Evolutionary conservation across 1,140 invertebrate genomes (phyloP).

Genomic region (Eulimnadia texana): DNA sequence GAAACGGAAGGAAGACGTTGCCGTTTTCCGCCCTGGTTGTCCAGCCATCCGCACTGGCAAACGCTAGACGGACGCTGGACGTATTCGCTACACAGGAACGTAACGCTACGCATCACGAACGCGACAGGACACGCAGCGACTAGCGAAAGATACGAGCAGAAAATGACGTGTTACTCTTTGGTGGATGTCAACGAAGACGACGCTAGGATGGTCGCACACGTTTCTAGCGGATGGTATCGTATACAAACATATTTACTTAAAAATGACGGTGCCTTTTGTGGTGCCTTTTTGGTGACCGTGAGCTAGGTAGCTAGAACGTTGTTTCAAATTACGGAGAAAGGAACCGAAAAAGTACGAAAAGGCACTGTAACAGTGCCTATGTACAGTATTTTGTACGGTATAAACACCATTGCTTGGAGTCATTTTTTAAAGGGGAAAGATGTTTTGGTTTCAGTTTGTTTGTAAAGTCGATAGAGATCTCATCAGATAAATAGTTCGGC

Average conservation of each 20-base stretch:
- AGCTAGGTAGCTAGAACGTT: too few relatives aligned
- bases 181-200: conserved; percentile 3
- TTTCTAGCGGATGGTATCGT: conserved; percentile 6
- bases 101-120: conserved; percentile 45
- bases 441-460: too few relatives aligned
- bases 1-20: conserved; percentile 44
- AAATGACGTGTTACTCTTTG: conserved; percentile 3
- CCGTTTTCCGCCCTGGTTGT: conserved; percentile 58
- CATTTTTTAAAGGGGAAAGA: too few relatives aligned
- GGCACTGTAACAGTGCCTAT: too few relatives aligned
- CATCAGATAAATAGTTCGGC: background rate
- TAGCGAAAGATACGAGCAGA: background rate
- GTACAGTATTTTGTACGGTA: too few relatives aligned
- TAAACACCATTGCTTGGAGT: too few relatives aligned
- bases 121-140: background rate
- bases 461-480: background rate
- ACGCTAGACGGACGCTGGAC: conserved; percentile 54
- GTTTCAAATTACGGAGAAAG: too few relatives aligned
- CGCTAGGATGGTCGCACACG: conserved; percentile 3
- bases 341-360: too few relatives aligned
- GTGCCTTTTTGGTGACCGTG: too few relatives aligned
- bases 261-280: too few relatives aligned
- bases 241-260: too few relatives aligned
- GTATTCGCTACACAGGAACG: conserved; percentile 57
- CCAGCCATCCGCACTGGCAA: conserved; percentile 58